phyloP scores from a whole-genome alignment of 1,140 invertebrate species.

The Formica exsecta region DNA sequence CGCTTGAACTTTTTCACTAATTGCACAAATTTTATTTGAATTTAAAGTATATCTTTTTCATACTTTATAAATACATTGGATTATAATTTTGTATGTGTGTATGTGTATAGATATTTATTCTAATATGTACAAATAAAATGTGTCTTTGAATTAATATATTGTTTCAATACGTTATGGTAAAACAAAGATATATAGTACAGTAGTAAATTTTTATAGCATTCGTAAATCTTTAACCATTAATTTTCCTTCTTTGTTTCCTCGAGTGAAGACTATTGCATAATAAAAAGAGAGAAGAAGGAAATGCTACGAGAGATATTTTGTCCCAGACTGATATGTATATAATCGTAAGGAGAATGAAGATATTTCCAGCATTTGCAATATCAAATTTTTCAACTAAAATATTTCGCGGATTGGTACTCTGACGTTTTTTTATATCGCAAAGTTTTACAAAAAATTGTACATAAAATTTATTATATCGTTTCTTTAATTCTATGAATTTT shows the following conservation, averaged over 20 bases:
- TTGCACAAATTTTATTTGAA: not conserved
- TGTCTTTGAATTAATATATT: not conserved
- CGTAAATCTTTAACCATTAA: conserved; percentile 41
- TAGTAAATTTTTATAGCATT: not conserved
- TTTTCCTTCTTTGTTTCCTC: not conserved
- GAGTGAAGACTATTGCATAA: conserved; percentile 26
- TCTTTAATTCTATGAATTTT: conserved; percentile 36
- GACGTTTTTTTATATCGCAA: conserved; percentile 24
- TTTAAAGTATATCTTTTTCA: not conserved
- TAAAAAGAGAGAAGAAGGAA: conserved; percentile 38
- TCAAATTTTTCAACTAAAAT: conserved; percentile 43
- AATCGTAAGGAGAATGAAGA: conserved; percentile 19
- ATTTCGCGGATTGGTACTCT: conserved; percentile 33
- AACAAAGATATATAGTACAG: not conserved
- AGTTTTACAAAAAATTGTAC: conserved; percentile 47
- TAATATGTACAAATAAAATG: not conserved
- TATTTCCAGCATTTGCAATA: conserved; percentile 45
- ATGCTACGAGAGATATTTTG: conserved; percentile 42
- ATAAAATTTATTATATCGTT: conserved; percentile 36
- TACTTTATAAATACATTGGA: not conserved
- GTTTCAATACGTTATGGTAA: not conserved
- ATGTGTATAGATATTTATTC: not conserved
- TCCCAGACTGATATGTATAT: not conserved
- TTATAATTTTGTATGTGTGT: too few species aligned
- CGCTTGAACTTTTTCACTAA: not conserved